A percentile compares a stretch with the other conserved stretches of the same genome.
Conservation (phyloP, 2,888 invertebrate genomes). For the Nipponacmea schrenckii region DNA sequence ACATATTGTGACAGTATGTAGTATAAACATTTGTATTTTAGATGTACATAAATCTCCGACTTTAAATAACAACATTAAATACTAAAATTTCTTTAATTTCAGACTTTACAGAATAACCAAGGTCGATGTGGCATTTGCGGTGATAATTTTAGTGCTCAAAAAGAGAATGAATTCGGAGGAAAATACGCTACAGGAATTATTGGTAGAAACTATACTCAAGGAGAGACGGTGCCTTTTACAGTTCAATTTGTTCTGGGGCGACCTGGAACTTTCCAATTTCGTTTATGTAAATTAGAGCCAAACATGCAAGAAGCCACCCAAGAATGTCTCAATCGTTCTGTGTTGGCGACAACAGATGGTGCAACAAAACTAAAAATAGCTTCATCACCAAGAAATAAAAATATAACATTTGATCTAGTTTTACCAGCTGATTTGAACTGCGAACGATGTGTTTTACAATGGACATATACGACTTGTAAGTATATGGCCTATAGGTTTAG, state of each 20-base stretch:
- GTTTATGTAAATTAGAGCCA: slow-evolving; percentile 48
- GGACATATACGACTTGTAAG: slow-evolving; percentile 44
- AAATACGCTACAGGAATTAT: slow-evolving; percentile 52
- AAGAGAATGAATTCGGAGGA: slow-evolving; percentile 57
- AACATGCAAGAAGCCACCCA: slow-evolving; percentile 34
- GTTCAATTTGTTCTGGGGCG: slow-evolving; percentile 58
- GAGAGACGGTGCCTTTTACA: slow-evolving; percentile 46
- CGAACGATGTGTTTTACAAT: slow-evolving; percentile 39
- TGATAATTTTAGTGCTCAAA: slow-evolving; percentile 75
- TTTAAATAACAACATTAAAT: no score
- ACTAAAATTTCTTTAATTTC: neutral
- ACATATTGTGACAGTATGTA: no score
- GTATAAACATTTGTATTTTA: no score
- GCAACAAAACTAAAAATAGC: neutral
- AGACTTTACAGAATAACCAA: slow-evolving; percentile 13
- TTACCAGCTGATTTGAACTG: slow-evolving; percentile 33
- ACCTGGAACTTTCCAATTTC: slow-evolving; percentile 58
- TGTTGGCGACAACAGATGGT: slow-evolving; percentile 28
- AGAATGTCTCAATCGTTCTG: slow-evolving; percentile 34
- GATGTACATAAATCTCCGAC: no score
- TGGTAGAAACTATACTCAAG: slow-evolving; percentile 46
- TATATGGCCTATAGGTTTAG: no score
- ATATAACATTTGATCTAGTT: slow-evolving; percentile 28
- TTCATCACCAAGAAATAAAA: neutral
- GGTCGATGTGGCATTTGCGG: slow-evolving; percentile 91